Base-by-base conservation (phyloP, 2,797 vertebrate species). In the Euphonia xanthogaster region DNA sequence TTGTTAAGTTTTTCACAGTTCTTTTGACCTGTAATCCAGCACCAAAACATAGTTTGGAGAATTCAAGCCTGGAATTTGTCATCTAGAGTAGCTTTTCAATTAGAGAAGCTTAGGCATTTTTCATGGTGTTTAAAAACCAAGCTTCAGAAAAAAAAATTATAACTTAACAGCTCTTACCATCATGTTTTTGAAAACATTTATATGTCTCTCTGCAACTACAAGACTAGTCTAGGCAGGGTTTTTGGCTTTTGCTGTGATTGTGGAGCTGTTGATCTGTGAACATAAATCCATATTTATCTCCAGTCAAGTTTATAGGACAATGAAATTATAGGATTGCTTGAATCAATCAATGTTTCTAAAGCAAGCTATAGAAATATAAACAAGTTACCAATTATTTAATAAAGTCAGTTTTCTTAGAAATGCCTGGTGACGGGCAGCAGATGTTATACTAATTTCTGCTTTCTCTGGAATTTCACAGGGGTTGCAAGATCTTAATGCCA, bases 251-350 rank as follows among this genome's bases (percentile, higher is more conserved):
- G 31, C 74, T 93, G 72, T 90, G 74, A 58, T 14, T 19, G 19
- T 74, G 80, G 28, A 91, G 51, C 60, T 96, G 94, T 90, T 92
- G 96, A 96, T 95, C 93, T 60, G 9, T 40, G 62, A 96, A 78
- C 57, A 92, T 89, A 95, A 96, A 96, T 95, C 90, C 68, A 91
- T 95, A 85, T 80, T 94, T 96, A 95, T 95, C 88, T 95, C 67
- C 62, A 89, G 94, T 91, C 71, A 74, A 72, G 81, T 96, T 96
- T 95, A 86, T 93, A 91, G 72, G 37, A 87, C 77, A 96, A 95
- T 92, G 90, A 95, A 95, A 94, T 97, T 90, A 93, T 39, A 93
- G 90, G 44, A 67, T 92, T 89, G 39, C 77, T 87, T 80, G 78
- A 91, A 91, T 95, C 88, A 95, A 91, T 94, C 91, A 88, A 40